phyloP scores from a whole-genome alignment of 2,113 vertebrate species.

The Mus pahari region DNA sequence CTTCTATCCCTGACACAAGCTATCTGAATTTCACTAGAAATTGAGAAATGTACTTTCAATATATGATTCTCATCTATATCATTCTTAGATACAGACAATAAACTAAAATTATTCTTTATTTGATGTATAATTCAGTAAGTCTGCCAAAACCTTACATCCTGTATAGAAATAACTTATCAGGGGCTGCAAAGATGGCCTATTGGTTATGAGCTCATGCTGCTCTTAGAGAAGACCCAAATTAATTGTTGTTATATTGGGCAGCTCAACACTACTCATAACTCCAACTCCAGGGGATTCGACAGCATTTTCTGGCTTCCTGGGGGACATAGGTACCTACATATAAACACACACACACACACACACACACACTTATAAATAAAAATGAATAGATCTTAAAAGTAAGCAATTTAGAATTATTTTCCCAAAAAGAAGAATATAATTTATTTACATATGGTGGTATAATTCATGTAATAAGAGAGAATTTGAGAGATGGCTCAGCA shows the following conservation, averaged over 20 bases:
- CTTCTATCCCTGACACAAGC: background rate
- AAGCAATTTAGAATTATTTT: slow-evolving; percentile 6
- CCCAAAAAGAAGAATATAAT: background rate
- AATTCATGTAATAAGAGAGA: slow-evolving; percentile 3
- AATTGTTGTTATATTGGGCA: background rate
- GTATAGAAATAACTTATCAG: background rate
- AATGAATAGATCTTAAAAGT: background rate
- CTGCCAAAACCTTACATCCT: background rate
- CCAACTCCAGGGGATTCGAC: background rate
- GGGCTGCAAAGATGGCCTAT: background rate
- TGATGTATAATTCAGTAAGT: background rate
- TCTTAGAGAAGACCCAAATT: background rate
- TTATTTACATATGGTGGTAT: background rate
- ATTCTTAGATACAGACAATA: background rate
- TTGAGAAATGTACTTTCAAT: background rate
- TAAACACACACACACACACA: background rate
- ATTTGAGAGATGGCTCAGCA: too few relatives aligned
- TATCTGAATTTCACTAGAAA: background rate
- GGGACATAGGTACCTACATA: too few relatives aligned
- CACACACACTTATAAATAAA: background rate
- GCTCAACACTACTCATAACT: too few relatives aligned
- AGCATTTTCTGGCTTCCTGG: background rate
- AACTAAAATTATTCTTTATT: background rate
- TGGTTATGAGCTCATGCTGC: background rate
- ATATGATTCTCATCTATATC: slow-evolving; percentile 9